These are phyloP conservation scores for Drosophila nasuta DNA, from an alignment of 1,140 invertebrate genomes.

Conservation along the genomic window DNA sequence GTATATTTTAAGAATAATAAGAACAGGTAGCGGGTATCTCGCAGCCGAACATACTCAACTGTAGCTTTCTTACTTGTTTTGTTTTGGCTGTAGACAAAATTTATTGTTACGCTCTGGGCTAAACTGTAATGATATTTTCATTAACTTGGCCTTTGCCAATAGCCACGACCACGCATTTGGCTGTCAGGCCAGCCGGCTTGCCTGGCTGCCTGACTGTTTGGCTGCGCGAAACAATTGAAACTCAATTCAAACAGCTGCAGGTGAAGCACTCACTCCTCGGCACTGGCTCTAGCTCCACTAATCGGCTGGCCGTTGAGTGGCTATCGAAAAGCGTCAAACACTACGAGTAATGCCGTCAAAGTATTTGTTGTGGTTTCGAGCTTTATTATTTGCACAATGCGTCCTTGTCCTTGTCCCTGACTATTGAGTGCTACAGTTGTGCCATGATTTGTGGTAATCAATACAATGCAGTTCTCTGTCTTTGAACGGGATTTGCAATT, in stretches of 20 bases:
- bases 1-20: no score
- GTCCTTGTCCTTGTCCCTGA: slow-evolving; percentile 81
- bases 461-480: slow-evolving; percentile 2
- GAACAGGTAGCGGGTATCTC: no score
- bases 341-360: slow-evolving; percentile 58
- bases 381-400: slow-evolving; percentile 65
- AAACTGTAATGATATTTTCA: slow-evolving; percentile 80
- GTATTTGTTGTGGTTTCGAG: slow-evolving; percentile 44
- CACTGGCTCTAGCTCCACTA: slow-evolving; percentile 41
- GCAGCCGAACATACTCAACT: not conserved
- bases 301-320: slow-evolving; percentile 68
- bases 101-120: slow-evolving; percentile 71
- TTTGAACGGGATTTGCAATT: slow-evolving; percentile 22
- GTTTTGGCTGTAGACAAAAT: slow-evolving; percentile 34
- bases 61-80: not conserved
- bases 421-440: slow-evolving; percentile 5
- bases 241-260: slow-evolving; percentile 55
- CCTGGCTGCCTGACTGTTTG: no score
- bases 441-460: not conserved
- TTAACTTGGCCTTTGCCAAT: slow-evolving; percentile 77
- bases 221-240: slow-evolving; percentile 52
- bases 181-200: not conserved
- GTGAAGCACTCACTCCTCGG: slow-evolving; percentile 43
- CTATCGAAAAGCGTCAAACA: slow-evolving; percentile 64
- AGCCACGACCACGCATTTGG: slow-evolving; percentile 61